phyloP scores from a whole-genome alignment of 53 echinoderm and acorn worm species.

The Holothuria leucospilota region DNA sequence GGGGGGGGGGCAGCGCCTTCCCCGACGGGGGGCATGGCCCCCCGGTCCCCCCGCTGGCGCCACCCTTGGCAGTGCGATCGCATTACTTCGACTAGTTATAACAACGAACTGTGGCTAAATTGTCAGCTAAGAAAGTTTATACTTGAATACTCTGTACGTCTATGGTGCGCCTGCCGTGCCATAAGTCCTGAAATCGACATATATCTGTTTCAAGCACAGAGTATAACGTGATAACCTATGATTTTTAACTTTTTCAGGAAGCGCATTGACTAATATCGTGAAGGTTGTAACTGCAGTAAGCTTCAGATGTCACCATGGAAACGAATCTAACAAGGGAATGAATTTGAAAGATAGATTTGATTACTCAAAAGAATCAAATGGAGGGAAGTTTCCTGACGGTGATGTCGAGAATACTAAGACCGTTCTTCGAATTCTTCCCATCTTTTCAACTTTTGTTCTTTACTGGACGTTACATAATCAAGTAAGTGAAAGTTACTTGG shows the following conservation, averaged over 20 bases:
- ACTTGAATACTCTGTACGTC: too few species aligned
- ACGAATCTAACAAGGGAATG: too few species aligned
- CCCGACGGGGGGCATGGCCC: too few species aligned
- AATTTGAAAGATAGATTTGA: constrained; percentile 73
- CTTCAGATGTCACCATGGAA: not conserved
- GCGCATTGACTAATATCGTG: constrained; percentile 78
- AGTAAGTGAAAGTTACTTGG: constrained; percentile 36
- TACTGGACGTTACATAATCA: constrained; percentile 95
- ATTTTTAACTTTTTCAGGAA: constrained; percentile 65
- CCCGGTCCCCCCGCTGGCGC: too few species aligned
- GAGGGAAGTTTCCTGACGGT: constrained; percentile 71
- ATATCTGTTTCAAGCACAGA: too few species aligned
- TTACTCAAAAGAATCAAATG: constrained; percentile 75
- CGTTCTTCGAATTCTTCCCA: constrained; percentile 81
- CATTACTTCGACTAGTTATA: too few species aligned
- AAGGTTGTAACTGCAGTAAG: constrained; percentile 26
- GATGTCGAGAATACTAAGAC: constrained; percentile 86
- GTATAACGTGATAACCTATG: not conserved
- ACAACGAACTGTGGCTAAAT: too few species aligned
- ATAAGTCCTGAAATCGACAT: too few species aligned
- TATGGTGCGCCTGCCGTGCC: too few species aligned
- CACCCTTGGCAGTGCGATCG: too few species aligned
- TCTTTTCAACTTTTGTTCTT: constrained; percentile 79
- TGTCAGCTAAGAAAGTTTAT: too few species aligned
- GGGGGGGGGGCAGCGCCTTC: too few species aligned